phyloP scores from a whole-genome alignment of 2,113 vertebrate species.

The Indicator indicator region DNA sequence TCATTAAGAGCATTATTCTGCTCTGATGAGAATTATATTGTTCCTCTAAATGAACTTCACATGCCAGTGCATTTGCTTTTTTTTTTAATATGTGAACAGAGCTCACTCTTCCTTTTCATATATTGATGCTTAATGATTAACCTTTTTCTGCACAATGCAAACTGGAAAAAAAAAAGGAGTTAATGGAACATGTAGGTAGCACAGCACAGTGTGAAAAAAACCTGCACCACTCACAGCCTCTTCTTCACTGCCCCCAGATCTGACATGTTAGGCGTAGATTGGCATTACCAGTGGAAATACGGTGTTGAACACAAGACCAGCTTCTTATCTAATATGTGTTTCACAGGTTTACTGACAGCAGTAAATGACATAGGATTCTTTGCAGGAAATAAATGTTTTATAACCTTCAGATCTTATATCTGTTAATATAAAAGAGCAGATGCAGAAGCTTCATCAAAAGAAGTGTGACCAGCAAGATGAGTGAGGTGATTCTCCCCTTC shows the following conservation, averaged over 20 bases:
- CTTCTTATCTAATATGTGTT: not conserved
- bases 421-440: not conserved
- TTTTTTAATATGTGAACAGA: not conserved
- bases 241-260: not conserved
- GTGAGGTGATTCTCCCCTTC: too few relatives aligned
- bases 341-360: not conserved
- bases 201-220: not conserved
- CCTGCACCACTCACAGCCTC: not conserved
- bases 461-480: too few relatives aligned
- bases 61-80: not conserved
- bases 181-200: not conserved
- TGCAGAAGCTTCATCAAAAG: too few relatives aligned
- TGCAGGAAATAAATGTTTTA: not conserved
- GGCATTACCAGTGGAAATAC: not conserved
- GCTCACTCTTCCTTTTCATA: not conserved
- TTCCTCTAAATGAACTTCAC: not conserved
- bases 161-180: not conserved
- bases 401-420: not conserved
- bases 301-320: not conserved
- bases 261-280: not conserved
- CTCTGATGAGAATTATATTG: not conserved
- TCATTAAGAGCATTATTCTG: constrained; percentile 8
- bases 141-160: not conserved
- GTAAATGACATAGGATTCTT: not conserved
- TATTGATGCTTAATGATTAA: not conserved